phyloP scores from a whole-genome alignment of 2,888 invertebrate genomes.

The Erebia epiphron region DNA sequence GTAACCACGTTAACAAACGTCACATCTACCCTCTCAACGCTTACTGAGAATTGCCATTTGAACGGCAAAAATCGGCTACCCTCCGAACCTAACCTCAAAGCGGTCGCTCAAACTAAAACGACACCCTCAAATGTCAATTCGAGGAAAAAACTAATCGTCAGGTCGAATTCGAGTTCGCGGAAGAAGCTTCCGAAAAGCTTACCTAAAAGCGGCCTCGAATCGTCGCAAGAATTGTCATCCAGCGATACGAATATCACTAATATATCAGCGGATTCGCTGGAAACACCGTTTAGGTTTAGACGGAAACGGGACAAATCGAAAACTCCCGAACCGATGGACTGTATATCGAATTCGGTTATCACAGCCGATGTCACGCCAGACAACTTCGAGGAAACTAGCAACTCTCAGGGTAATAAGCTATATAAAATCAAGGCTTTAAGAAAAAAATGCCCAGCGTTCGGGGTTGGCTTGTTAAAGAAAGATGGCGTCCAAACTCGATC shows the following conservation, averaged over 20 bases:
- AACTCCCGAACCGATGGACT: slow-evolving; percentile 78
- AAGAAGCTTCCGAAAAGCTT: slow-evolving; percentile 71
- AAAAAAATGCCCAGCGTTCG: slow-evolving; percentile 74
- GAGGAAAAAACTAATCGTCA: slow-evolving; percentile 71
- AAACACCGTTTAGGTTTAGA: slow-evolving; percentile 72
- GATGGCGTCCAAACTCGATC: slow-evolving; percentile 76
- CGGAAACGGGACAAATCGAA: slow-evolving; percentile 74
- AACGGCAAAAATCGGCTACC: slow-evolving; percentile 74
- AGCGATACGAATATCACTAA: slow-evolving; percentile 78
- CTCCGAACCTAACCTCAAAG: slow-evolving; percentile 70
- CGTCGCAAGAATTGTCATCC: slow-evolving; percentile 73
- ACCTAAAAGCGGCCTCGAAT: slow-evolving; percentile 60
- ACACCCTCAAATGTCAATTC: slow-evolving; percentile 53
- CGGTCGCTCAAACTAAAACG: slow-evolving; percentile 52
- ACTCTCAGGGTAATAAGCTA: slow-evolving; percentile 77
- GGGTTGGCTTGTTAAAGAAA: slow-evolving; percentile 69
- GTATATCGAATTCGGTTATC: slow-evolving; percentile 67
- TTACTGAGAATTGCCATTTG: slow-evolving; percentile 76
- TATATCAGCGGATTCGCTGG: slow-evolving; percentile 74
- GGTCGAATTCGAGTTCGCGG: slow-evolving; percentile 71
- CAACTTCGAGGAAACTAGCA: slow-evolving; percentile 71
- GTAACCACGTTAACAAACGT: slow-evolving; percentile 63
- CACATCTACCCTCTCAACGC: slow-evolving; percentile 69
- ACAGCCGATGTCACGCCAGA: slow-evolving; percentile 74
- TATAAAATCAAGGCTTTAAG: slow-evolving; percentile 78